Conservation (phyloP, 2,888 invertebrate species). For the Drosophila histrio region DNA sequence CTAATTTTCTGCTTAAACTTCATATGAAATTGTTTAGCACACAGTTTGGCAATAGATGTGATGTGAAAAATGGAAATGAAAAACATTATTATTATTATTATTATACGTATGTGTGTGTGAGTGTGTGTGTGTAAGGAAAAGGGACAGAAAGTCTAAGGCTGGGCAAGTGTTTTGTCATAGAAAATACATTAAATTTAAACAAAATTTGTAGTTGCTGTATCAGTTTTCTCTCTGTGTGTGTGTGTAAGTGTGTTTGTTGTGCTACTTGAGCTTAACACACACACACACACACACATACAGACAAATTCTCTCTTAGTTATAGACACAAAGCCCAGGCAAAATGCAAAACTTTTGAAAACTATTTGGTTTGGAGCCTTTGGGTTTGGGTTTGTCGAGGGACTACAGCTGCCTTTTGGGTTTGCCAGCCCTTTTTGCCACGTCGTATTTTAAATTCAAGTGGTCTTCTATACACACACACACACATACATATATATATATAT, state of each 20-base stretch:
- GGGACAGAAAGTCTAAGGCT: slow-evolving; percentile 5
- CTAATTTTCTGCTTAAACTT: slow-evolving; percentile 76
- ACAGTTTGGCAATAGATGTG: slow-evolving; percentile 54
- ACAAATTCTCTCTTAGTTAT: slow-evolving; percentile 26
- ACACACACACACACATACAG: slow-evolving; percentile 31
- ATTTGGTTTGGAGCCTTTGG: slow-evolving; percentile 57
- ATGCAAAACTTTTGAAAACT: slow-evolving; percentile 78
- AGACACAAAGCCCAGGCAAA: slow-evolving; percentile 60
- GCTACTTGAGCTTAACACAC: slow-evolving; percentile 75
- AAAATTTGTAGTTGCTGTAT: slow-evolving; percentile 62
- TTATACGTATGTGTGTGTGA: slow-evolving; percentile 11
- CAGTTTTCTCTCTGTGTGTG: no score
- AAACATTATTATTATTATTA: slow-evolving; percentile 60
- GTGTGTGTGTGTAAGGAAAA: slow-evolving; percentile 10
- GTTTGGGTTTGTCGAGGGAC: slow-evolving; percentile 22
- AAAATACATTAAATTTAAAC: slow-evolving; percentile 82
- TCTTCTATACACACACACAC: slow-evolving; percentile 56
- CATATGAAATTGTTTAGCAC: slow-evolving; percentile 73
- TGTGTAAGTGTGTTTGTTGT: slow-evolving; percentile 36
- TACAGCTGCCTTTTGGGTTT: slow-evolving; percentile 25
- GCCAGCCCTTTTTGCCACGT: slow-evolving; percentile 72
- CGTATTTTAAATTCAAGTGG: slow-evolving; percentile 83
- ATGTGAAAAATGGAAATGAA: slow-evolving; percentile 52
- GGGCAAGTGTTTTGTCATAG: slow-evolving; percentile 73
- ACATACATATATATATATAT: not conserved